Evolutionary conservation across 2,113 vertebrate species (phyloP), one percentile per base, ranked within the genome.

Genomic region (Periophthalmus modestus): DNA sequence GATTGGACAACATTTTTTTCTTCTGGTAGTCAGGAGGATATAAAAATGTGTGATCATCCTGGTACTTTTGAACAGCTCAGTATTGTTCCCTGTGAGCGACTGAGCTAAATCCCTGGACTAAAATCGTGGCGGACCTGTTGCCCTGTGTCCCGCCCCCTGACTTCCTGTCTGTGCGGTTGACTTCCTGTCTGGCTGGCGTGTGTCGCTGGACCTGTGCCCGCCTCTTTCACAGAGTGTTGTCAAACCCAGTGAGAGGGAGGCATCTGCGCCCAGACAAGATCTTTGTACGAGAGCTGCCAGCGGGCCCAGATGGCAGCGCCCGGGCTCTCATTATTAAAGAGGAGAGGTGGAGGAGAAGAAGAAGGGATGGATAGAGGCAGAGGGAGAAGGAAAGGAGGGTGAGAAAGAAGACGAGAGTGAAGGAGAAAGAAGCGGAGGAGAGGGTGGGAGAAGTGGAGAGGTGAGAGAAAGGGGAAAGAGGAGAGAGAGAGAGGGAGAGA

Each of bases 241-340:
- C 85, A 85, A 91, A 89, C 86, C 88, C 86, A 77, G 82, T 77
- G 75, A 81, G 76, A 87, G 85, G 85, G 80, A 66, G 76, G 82
- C 82, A 81, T 81, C 81, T 83, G 83, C 79, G 83, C 58, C 85
- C 84, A 83, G 61, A 80, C 73, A 63, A 62, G 74, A 77, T 79
- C 84, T 86, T 74, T 19, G 36, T 78, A 61, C 67, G 69, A 77
- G 73, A 73, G 47, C 72, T 47, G 78, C 79, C 79, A 85, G 82
- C 75, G 82, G 28, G 82, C 75, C 65, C 87, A 79, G 82, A 83
- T 79, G 84, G 84, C 62, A 52, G 23, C 16, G 58, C 72, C 87
- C 85, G 88, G 76, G 85, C 62, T 89, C 77, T 80, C 70, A 74
- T 71, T 82, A 70, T 80, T 68, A 14, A 36, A 62, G 69, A 43